Percentiles rank a stretch among this genome's conserved stretches.
phyloP scores from a whole-genome alignment of 1,140 invertebrate species.

The Aradophagus sp. region DNA sequence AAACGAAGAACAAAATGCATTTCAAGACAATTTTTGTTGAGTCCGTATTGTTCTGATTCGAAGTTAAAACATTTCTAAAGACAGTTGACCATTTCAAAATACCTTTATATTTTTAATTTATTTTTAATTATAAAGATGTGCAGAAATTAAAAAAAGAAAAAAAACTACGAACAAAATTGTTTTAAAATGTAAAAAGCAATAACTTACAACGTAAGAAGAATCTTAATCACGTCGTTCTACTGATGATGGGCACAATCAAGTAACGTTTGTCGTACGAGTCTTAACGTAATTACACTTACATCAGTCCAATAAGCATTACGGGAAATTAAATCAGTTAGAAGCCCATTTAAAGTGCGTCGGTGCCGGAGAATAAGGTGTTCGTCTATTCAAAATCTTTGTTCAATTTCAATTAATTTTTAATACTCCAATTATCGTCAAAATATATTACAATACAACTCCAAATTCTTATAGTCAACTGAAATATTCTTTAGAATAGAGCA shows the following conservation, averaged over 20 bases:
- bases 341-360: conserved; percentile 60
- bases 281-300: conserved; percentile 46
- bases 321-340: conserved; percentile 67
- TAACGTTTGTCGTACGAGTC: conserved; percentile 26
- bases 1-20: too few species aligned
- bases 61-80: too few species aligned
- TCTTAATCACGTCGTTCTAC: conserved; percentile 12
- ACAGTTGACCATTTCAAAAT: too few species aligned
- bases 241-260: conserved; percentile 21
- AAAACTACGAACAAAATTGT: too few species aligned
- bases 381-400: conserved; percentile 58
- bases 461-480: too few species aligned
- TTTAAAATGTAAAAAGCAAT: too few species aligned
- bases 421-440: too few species aligned
- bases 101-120: neutral
- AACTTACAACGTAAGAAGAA: conserved; percentile 3
- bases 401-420: conserved; percentile 24
- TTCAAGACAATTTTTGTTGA: too few species aligned
- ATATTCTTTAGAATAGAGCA: neutral
- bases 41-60: too few species aligned
- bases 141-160: too few species aligned
- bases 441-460: too few species aligned
- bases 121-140: conserved; percentile 4
- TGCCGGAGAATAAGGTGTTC: conserved; percentile 54
- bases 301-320: conserved; percentile 64